These are phyloP conservation scores for Ophion ellenae DNA, from an alignment of 2,888 invertebrate genomes.

Conservation along the genomic window DNA sequence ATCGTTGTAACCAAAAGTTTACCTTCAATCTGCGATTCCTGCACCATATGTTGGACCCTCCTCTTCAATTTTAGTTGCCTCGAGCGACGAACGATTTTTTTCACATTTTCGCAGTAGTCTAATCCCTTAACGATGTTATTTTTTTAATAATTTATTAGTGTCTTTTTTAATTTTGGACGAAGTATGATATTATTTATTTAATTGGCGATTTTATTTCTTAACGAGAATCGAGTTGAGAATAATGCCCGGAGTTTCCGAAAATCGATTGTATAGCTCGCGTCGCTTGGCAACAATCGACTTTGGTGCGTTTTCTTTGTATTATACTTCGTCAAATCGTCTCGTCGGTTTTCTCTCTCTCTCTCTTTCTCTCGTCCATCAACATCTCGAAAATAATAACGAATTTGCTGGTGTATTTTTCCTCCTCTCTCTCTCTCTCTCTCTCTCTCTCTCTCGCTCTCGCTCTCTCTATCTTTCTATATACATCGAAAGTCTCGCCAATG, in stretches of 20 bases:
- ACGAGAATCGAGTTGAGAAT: constrained; percentile 3
- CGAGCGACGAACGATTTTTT: too few species aligned
- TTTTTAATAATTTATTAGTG: too few species aligned
- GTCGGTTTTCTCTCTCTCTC: neutral
- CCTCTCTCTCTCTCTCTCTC: neutral
- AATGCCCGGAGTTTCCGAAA: constrained; percentile 8
- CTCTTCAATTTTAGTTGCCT: too few species aligned
- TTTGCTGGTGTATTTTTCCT: constrained; percentile 6
- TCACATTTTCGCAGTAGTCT: too few species aligned
- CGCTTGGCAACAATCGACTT: constrained; percentile 60
- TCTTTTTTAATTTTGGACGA: too few species aligned
- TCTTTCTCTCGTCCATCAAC: constrained; percentile 4
- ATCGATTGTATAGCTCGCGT: constrained; percentile 8
- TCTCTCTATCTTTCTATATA: neutral
- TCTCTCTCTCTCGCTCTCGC: neutral
- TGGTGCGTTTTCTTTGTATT: constrained; percentile 15
- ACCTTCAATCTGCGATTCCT: too few species aligned
- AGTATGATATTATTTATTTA: too few species aligned
- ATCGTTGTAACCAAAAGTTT: too few species aligned
- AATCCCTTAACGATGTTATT: too few species aligned
- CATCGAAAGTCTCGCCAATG: constrained; percentile 24
- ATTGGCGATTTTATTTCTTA: neutral
- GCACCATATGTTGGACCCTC: too few species aligned
- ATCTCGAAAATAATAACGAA: constrained; percentile 1
- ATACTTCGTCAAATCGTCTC: constrained; percentile 10